A percentile compares a stretch with the other conserved stretches of the same genome.
Evolutionary conservation across 2,888 invertebrate genomes (phyloP).

Genomic region (Ecdyonurus torrentis): DNA sequence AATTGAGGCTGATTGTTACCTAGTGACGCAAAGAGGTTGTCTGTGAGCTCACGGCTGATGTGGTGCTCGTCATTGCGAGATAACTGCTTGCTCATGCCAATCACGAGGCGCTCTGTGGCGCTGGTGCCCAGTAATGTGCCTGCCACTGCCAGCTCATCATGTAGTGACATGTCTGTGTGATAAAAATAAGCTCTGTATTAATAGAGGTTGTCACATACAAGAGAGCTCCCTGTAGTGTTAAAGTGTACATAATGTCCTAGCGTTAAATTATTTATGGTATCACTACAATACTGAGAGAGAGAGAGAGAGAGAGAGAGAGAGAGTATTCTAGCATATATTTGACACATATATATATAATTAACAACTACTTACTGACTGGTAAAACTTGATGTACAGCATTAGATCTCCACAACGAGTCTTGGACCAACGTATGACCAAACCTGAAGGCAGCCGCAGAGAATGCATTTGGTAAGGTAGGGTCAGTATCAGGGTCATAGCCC

Average conservation of each 20-base stretch:
- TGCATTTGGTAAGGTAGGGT: conserved; percentile 59
- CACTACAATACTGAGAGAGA: no score
- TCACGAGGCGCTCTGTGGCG: conserved; percentile 57
- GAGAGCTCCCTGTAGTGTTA: no score
- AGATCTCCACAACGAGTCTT: conserved; percentile 54
- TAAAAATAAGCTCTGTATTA: no score
- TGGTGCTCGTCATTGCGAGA: conserved; percentile 67
- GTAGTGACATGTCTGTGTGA: conserved; percentile 62
- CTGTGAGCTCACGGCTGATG: conserved; percentile 62
- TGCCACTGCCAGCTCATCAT: conserved; percentile 53
- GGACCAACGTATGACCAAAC: conserved; percentile 75
- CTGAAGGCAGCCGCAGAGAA: conserved; percentile 72
- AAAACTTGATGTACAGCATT: conserved; percentile 31
- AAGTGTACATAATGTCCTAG: no score
- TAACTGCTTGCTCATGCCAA: conserved; percentile 61
- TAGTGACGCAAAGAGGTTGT: conserved; percentile 63
- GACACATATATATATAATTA: no score
- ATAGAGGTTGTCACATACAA: no score
- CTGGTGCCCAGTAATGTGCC: conserved; percentile 52
- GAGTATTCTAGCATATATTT: no score
- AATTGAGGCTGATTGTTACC: no score
- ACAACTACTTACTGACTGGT: conserved; percentile 52
- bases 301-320: no score
- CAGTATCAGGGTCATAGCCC: conserved; percentile 48
- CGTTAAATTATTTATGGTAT: no score